These are phyloP conservation scores for Brachionus angularis DNA, from an alignment of 1,140 invertebrate genomes.

Conservation along the genomic window DNA sequence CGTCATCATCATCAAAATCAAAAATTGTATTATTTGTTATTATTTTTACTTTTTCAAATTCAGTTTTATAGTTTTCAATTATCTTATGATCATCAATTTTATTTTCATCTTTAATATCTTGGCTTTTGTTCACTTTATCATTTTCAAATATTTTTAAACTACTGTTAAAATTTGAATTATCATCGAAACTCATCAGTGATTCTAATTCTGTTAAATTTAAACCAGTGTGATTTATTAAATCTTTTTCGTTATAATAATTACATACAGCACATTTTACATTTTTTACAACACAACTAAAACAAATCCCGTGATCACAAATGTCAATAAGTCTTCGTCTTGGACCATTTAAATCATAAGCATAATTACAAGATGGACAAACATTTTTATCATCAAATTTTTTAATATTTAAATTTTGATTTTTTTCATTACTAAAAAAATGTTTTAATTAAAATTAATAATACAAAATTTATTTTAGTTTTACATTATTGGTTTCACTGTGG, in stretches of 20 bases:
- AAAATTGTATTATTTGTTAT: background rate
- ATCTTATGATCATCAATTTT: no score
- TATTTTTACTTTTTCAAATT: no score
- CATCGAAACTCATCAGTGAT: no score
- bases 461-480: background rate
- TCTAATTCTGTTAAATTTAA: background rate
- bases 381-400: background rate
- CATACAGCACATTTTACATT: background rate
- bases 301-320: background rate
- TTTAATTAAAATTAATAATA: background rate
- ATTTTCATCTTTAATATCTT: no score
- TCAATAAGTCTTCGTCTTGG: background rate
- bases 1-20: background rate
- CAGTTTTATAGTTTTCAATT: no score
- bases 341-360: background rate
- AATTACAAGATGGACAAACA: constrained; percentile 8
- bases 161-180: no score
- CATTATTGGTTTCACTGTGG: background rate
- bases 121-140: no score
- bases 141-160: no score
- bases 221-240: background rate
- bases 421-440: background rate
- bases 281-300: background rate
- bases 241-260: background rate
- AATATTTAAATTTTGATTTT: background rate